Evolutionary conservation across 2,888 invertebrate species (phyloP).

Genomic region (Watsonalla cultraria): DNA sequence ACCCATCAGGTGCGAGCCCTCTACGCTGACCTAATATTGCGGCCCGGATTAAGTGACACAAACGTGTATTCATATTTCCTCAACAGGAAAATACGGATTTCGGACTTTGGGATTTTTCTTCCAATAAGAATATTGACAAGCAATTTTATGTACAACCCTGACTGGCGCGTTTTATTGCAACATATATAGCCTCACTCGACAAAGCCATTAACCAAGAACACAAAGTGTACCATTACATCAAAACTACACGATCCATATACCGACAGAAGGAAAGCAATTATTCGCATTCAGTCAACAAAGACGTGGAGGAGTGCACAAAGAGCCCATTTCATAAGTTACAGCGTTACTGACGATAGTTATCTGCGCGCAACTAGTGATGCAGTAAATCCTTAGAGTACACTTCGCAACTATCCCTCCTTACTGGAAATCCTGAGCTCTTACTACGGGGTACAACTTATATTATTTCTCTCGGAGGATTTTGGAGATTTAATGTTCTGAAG

Average conservation of each 20-base stretch:
- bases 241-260: constrained; percentile 59
- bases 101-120: neutral
- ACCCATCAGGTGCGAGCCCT: constrained; percentile 65
- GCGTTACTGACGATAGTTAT: constrained; percentile 62
- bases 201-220: constrained; percentile 64
- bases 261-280: constrained; percentile 60
- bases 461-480: constrained; percentile 38
- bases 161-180: constrained; percentile 42
- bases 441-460: constrained; percentile 40
- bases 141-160: constrained; percentile 5
- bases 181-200: constrained; percentile 42
- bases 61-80: constrained; percentile 5
- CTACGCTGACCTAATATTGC: constrained; percentile 49
- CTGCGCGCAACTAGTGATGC: constrained; percentile 68
- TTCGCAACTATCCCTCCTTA: constrained; percentile 56
- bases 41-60: constrained; percentile 7
- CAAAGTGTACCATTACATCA: constrained; percentile 60
- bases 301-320: constrained; percentile 50
- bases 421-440: constrained; percentile 43
- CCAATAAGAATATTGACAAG: neutral
- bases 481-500: constrained; percentile 19
- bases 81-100: neutral
- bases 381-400: constrained; percentile 64
- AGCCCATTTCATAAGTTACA: constrained; percentile 68
- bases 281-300: constrained; percentile 65